A percentile compares a stretch with the other conserved stretches of the same genome.
These are phyloP conservation scores for Glyptemys insculpta DNA, from an alignment of 2,797 vertebrate species.

Conservation along the genomic window DNA sequence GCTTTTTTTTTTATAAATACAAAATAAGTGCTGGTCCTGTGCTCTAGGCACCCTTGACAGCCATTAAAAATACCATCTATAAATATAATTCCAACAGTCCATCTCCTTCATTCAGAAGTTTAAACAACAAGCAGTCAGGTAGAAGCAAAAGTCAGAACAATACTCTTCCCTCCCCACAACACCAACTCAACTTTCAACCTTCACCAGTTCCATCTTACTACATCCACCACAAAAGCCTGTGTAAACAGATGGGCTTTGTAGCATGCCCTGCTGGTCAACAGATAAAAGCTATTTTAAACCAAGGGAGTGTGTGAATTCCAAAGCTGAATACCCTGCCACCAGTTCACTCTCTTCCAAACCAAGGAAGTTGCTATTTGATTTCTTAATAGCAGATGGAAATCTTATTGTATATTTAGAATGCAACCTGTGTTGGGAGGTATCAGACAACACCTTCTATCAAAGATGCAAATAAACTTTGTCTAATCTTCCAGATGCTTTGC, in stretches of 20 bases:
- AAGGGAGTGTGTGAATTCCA: neutral
- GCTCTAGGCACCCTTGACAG: neutral
- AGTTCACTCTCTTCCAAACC: neutral
- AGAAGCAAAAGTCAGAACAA: neutral
- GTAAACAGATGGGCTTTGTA: neutral
- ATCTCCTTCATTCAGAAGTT: neutral
- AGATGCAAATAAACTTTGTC: neutral
- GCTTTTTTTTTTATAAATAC: neutral
- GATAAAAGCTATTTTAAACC: neutral
- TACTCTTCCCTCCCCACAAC: neutral
- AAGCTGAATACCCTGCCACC: neutral
- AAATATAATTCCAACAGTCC: neutral
- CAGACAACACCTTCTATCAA: neutral
- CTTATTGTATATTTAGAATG: neutral
- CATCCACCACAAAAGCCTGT: neutral
- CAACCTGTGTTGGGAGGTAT: neutral
- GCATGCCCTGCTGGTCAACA: neutral
- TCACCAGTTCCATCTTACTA: neutral
- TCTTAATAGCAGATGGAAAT: neutral
- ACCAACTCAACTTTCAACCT: neutral
- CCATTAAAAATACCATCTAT: neutral
- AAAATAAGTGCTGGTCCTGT: neutral
- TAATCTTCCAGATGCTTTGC: neutral
- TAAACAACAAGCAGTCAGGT: neutral
- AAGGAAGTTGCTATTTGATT: neutral